Percentiles rank a stretch among this genome's conserved stretches.
phyloP scores from a whole-genome alignment of 2,888 invertebrate genomes.

The Cheilosia vernalis region DNA sequence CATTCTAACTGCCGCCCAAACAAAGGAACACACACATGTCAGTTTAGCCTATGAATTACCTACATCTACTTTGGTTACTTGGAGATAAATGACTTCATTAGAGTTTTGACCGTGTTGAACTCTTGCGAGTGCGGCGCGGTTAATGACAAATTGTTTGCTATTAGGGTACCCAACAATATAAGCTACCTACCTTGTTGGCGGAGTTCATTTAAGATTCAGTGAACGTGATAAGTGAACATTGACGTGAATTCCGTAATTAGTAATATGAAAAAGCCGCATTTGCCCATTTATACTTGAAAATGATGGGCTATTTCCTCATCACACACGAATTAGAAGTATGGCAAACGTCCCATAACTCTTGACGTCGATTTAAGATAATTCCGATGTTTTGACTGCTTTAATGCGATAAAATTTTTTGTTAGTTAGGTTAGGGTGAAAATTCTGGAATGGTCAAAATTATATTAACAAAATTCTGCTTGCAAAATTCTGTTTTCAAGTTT shows the following conservation, averaged over 20 bases:
- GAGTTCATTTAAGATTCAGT: conserved; percentile 37
- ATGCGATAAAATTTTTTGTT: neutral
- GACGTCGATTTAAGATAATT: neutral
- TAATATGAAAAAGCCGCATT: conserved; percentile 24
- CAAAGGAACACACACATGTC: conserved; percentile 20
- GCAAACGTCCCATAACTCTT: neutral
- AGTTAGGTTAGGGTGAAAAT: too few species aligned
- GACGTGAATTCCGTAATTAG: conserved; percentile 36
- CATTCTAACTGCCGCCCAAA: conserved; percentile 3
- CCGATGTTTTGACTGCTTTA: neutral
- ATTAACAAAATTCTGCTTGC: too few species aligned
- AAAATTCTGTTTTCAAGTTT: too few species aligned
- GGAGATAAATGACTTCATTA: conserved; percentile 61
- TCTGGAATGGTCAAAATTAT: too few species aligned
- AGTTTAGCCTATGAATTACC: neutral
- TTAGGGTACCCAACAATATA: conserved; percentile 32
- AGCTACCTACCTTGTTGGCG: conserved; percentile 39
- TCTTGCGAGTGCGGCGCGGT: conserved; percentile 10
- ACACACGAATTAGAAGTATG: neutral
- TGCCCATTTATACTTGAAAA: neutral
- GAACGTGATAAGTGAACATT: conserved; percentile 46
- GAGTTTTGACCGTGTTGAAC: conserved; percentile 18
- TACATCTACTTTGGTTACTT: conserved; percentile 8
- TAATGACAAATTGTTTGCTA: conserved; percentile 51
- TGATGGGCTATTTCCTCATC: conserved; percentile 34